phyloP scores from a whole-genome alignment of 2,888 invertebrate species.

The Leptura quadrifasciata region DNA sequence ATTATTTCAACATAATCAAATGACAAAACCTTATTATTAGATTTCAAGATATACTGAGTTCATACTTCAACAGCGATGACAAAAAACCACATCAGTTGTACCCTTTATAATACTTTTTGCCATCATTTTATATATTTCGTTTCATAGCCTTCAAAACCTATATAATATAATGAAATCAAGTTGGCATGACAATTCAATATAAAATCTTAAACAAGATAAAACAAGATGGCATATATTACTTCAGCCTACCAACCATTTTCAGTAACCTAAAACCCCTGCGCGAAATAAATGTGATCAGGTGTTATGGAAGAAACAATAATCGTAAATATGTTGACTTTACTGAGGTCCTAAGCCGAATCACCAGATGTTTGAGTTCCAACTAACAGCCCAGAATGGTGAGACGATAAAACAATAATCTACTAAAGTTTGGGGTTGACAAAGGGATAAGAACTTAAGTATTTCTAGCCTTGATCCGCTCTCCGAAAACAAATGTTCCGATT shows the following conservation, averaged over 20 bases:
- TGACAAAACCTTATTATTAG: too few species aligned
- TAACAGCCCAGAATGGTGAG: conserved; percentile 23
- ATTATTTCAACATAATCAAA: too few species aligned
- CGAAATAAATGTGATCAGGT: conserved; percentile 46
- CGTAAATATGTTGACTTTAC: conserved; percentile 49
- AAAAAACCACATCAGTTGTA: too few species aligned
- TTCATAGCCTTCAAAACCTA: too few species aligned
- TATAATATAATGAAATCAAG: too few species aligned
- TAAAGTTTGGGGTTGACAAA: conserved; percentile 23
- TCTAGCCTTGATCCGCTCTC: not conserved
- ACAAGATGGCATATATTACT: not conserved
- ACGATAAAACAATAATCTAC: conserved; percentile 34
- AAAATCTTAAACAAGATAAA: not conserved
- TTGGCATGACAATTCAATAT: too few species aligned
- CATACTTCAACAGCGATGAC: too few species aligned
- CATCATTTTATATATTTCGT: too few species aligned
- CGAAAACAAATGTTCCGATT: not conserved
- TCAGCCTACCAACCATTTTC: not conserved
- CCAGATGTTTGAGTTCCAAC: conserved; percentile 27
- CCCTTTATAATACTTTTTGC: too few species aligned
- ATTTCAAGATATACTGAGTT: too few species aligned
- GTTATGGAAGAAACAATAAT: conserved; percentile 42
- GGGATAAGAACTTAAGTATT: conserved; percentile 23
- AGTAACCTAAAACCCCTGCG: not conserved
- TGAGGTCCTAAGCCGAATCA: conserved; percentile 29